Base-by-base conservation (phyloP, 1,140 invertebrate species). In the Scaptomyza pallida region DNA sequence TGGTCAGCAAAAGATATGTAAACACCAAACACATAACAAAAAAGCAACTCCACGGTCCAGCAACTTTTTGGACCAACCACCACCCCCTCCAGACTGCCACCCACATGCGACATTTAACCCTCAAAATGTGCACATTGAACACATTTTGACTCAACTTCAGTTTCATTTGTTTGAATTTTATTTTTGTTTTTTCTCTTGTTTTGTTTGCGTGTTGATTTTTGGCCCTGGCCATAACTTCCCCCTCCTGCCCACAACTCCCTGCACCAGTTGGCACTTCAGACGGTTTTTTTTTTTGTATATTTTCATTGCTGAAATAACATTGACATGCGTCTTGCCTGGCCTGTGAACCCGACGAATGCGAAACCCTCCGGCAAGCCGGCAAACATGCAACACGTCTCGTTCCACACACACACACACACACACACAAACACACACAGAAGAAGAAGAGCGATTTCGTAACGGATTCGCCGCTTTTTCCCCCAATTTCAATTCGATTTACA, bases 51-150 rank as follows among this genome's bases (percentile, higher is more conserved):
- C 81, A 83, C 71, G 80, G 77, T 86, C 79, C 72, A 86, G 62
- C 75, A 78, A 83, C 35, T 74, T 80, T 76, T 76, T 51, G 45
- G 72, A 70, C 61, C 44, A 80, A 43, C 41, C n/a, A n/a, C 69
- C 60, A 23, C 64, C 63, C 45, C 15, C 1, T 3, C 5, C 37
- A 13, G 48, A 59, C n/a, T 26, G 13, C 54, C 62, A 48, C 50
- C 78, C 60, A 81, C 77, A 85, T 86, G 80, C 77, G 81, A 85
- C 81, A 85, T 86, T 85, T 86, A 85, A 85, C 80, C 80, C 80
- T 81, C 77, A 61, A 86, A 86, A 69, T 72, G 79, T 79, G 61
- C 75, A 65, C 80, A 67, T 59, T 45, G 79, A 81, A 72, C 72
- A 72, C 65, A 85, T 83, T 83, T 71, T 33, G n/a, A 15, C 30